Evolutionary conservation across 2,797 vertebrate genomes (phyloP).

Genomic region (Pantherophis alleghaniensis): DNA sequence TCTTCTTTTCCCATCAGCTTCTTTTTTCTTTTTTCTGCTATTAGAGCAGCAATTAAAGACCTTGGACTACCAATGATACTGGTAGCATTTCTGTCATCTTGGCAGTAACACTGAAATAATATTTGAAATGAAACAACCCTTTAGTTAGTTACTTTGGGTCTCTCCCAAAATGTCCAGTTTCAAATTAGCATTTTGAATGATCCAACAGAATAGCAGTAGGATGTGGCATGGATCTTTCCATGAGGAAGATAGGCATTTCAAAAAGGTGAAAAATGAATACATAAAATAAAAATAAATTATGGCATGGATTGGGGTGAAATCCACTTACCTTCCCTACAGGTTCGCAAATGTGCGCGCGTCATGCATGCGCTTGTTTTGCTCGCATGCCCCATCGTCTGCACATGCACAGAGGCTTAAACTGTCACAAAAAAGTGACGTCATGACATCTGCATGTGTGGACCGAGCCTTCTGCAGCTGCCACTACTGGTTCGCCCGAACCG

Average conservation of each 20-base stretch:
- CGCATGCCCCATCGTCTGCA: too few species aligned
- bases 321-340: too few species aligned
- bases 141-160: neutral
- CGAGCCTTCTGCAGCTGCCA: too few species aligned
- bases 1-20: neutral
- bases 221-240: neutral
- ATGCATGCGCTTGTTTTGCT: too few species aligned
- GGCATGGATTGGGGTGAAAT: neutral
- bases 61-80: neutral
- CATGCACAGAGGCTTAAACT: too few species aligned
- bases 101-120: neutral
- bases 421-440: too few species aligned
- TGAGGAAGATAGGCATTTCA: too few species aligned
- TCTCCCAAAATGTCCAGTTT: neutral
- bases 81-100: neutral
- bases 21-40: neutral
- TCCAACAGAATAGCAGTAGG: neutral
- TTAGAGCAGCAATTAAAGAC: neutral
- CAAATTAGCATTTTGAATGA: neutral
- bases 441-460: too few species aligned
- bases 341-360: too few species aligned
- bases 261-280: too few species aligned
- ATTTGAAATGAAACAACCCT: neutral
- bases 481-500: too few species aligned
- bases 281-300: too few species aligned